Conservation (phyloP, 2,888 invertebrate genomes). For the Spialia ferax region DNA sequence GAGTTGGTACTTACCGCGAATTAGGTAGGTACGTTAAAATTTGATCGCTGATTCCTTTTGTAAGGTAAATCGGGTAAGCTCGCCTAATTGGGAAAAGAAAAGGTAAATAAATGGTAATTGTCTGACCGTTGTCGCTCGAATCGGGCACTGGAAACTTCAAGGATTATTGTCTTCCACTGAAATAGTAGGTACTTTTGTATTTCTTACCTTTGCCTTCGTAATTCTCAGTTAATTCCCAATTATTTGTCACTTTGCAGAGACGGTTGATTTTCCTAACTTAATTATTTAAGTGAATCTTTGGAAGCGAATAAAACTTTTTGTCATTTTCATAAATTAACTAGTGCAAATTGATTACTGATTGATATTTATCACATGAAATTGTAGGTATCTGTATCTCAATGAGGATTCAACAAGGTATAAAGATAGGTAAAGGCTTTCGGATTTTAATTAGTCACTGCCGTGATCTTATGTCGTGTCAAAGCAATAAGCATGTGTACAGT, state of each 20-base stretch:
- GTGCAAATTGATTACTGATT: neutral
- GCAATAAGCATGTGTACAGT: too few species aligned
- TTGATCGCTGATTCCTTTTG: conserved; percentile 46
- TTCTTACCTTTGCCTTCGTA: conserved; percentile 38
- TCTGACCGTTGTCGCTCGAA: conserved; percentile 35
- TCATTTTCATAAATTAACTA: neutral
- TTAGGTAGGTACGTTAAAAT: conserved; percentile 45
- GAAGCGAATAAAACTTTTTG: neutral
- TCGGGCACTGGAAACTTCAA: conserved; percentile 38
- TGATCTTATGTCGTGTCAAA: too few species aligned
- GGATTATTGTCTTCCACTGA: conserved; percentile 36
- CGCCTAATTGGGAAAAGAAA: conserved; percentile 40
- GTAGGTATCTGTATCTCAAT: too few species aligned
- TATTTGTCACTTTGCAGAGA: conserved; percentile 34
- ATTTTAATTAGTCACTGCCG: too few species aligned
- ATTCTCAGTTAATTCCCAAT: conserved; percentile 36
- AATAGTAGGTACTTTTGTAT: conserved; percentile 34
- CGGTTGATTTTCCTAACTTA: conserved; percentile 29
- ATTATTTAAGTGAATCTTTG: conserved; percentile 33
- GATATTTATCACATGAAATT: neutral
- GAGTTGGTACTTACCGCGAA: conserved; percentile 35
- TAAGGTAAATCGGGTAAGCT: conserved; percentile 35
- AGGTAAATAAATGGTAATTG: conserved; percentile 40
- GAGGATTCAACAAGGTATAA: too few species aligned
- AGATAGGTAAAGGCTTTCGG: too few species aligned